Percentiles rank a stretch among this genome's conserved stretches.
phyloP scores from a whole-genome alignment of 2,888 invertebrate species.

The Leucania comma region DNA sequence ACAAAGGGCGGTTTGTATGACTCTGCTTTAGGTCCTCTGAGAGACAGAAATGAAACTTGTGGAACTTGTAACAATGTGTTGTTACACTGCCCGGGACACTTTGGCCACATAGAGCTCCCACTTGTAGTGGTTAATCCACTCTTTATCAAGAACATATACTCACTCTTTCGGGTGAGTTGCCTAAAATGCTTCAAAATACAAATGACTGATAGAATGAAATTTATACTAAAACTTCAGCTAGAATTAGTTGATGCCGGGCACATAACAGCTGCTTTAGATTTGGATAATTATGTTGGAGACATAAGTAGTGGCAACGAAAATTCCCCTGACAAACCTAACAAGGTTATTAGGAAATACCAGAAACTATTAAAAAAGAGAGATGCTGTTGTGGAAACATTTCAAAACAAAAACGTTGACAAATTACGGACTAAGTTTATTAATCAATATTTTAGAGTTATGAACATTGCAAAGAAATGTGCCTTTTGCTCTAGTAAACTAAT shows the following conservation, averaged over 20 bases:
- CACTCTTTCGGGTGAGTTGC: slow-evolving; percentile 93
- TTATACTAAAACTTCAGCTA: slow-evolving; percentile 92
- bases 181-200: slow-evolving; percentile 93
- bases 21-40: slow-evolving; percentile 93
- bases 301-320: slow-evolving; percentile 79
- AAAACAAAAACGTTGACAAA: slow-evolving; percentile 88
- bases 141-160: slow-evolving; percentile 94
- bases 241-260: slow-evolving; percentile 94
- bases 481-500: slow-evolving; percentile 88
- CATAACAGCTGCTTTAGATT: slow-evolving; percentile 93
- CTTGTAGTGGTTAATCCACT: slow-evolving; percentile 97
- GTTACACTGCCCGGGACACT: slow-evolving; percentile 96
- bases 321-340: slow-evolving; percentile 84
- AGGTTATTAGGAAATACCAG: slow-evolving; percentile 83
- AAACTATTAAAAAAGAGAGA: slow-evolving; percentile 80
- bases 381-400: slow-evolving; percentile 77
- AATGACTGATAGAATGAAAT: slow-evolving; percentile 87
- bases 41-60: slow-evolving; percentile 93
- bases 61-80: slow-evolving; percentile 94
- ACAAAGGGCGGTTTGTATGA: slow-evolving; percentile 97
- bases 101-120: slow-evolving; percentile 98
- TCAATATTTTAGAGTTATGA: slow-evolving; percentile 85
- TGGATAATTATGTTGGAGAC: slow-evolving; percentile 87
- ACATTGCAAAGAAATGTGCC: slow-evolving; percentile 87
- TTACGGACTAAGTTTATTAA: slow-evolving; percentile 85